Percentiles rank a stretch among this genome's conserved stretches.
Conservation (phyloP, 2,888 invertebrate genomes). For the Xestobium rufovillosum region DNA sequence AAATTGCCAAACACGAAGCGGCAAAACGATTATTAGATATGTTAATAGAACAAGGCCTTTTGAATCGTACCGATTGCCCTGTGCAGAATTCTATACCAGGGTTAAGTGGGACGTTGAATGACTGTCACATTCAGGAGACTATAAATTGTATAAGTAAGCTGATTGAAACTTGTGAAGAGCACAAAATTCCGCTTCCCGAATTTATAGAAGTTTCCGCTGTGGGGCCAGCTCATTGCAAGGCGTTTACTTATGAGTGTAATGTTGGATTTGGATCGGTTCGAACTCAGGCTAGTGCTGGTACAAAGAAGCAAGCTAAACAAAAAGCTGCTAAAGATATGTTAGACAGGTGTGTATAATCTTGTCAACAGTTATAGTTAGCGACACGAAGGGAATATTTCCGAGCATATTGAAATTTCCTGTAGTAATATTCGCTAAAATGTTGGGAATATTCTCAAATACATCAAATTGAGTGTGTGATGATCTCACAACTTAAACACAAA, state of each 20-base stretch:
- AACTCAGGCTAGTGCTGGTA: constrained; percentile 50
- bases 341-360: constrained; percentile 30
- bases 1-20: constrained; percentile 55
- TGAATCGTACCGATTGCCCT: constrained; percentile 31
- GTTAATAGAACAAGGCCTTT: constrained; percentile 38
- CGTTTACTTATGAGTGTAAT: constrained; percentile 53
- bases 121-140: constrained; percentile 18
- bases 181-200: constrained; percentile 46
- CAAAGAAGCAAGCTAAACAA: constrained; percentile 61
- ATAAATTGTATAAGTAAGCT: constrained; percentile 29
- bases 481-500: too few relatives aligned
- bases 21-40: constrained; percentile 45
- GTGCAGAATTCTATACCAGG: constrained; percentile 29
- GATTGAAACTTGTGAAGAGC: constrained; percentile 43
- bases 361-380: too few relatives aligned
- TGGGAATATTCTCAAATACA: too few relatives aligned
- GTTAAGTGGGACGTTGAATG: constrained; percentile 21
- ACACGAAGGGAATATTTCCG: too few relatives aligned
- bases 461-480: too few relatives aligned
- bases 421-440: too few relatives aligned
- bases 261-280: constrained; percentile 47
- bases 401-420: too few relatives aligned
- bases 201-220: constrained; percentile 54
- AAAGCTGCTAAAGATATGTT: constrained; percentile 48
- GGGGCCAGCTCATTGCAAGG: constrained; percentile 59